Conservation (phyloP, 2,113 vertebrate genomes). For the Myocastor coypus region DNA sequence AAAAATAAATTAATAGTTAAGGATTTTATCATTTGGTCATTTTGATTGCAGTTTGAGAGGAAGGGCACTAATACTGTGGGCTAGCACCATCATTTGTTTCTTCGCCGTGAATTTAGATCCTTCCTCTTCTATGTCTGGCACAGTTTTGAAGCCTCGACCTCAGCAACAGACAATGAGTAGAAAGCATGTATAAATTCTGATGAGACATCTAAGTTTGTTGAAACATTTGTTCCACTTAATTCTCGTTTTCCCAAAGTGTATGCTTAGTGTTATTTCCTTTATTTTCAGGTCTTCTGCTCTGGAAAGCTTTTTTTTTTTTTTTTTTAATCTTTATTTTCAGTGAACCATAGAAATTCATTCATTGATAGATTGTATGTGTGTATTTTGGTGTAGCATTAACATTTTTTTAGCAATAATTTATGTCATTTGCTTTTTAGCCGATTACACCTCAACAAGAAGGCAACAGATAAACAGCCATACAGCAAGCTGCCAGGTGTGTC, state of each 20-base stretch:
- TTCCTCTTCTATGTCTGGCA: background rate
- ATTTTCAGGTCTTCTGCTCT: background rate
- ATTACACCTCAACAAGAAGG: slow-evolving; percentile 95
- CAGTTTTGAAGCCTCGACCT: background rate
- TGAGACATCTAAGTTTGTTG: background rate
- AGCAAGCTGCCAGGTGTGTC: slow-evolving; percentile 95
- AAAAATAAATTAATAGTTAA: background rate
- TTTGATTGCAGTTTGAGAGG: background rate
- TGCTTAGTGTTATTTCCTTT: background rate
- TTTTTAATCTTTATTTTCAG: background rate
- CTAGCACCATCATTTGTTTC: background rate
- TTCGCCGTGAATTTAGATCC: background rate
- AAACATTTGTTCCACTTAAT: background rate
- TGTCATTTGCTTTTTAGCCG: slow-evolving; percentile 87
- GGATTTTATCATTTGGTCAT: background rate
- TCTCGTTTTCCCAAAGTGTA: background rate
- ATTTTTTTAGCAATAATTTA: background rate
- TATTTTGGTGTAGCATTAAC: background rate
- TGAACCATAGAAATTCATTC: slow-evolving; percentile 16
- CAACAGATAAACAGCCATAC: slow-evolving; percentile 94
- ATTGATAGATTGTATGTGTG: background rate
- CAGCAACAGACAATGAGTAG: background rate
- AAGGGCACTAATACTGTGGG: background rate
- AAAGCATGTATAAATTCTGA: background rate
- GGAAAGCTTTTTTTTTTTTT: background rate